Percentiles rank a stretch among this genome's conserved stretches.
Conservation (phyloP, 2,797 vertebrate genomes). For the Sparus aurata region DNA sequence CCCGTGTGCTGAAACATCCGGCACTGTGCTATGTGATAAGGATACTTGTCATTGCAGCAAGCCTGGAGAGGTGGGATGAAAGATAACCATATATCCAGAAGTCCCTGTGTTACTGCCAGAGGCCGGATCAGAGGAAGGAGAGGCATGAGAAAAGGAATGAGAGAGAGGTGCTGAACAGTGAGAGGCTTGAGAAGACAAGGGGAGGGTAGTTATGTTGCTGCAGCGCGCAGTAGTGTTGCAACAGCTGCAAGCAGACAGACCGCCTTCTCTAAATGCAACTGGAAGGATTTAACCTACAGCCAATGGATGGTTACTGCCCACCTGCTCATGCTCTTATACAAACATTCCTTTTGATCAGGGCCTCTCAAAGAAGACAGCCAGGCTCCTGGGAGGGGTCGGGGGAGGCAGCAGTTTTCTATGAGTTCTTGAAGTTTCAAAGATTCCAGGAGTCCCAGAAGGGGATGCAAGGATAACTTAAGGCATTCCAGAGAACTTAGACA, state of each 20-base stretch:
- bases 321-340: conserved; percentile 52
- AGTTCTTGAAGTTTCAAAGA: conserved; percentile 33
- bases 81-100: conserved; percentile 75
- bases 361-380: conserved; percentile 16
- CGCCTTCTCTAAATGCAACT: conserved; percentile 33
- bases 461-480: background rate
- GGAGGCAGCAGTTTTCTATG: background rate
- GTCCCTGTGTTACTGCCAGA: conserved; percentile 52
- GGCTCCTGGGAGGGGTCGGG: conserved; percentile 8
- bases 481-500: background rate
- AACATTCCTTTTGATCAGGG: conserved; percentile 39
- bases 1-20: conserved; percentile 50
- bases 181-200: conserved; percentile 56
- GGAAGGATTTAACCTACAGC: conserved; percentile 44
- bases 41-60: conserved; percentile 83
- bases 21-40: conserved; percentile 69
- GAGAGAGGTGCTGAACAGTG: conserved; percentile 14
- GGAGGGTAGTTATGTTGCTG: conserved; percentile 1
- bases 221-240: conserved; percentile 2
- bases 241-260: conserved; percentile 53
- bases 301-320: conserved; percentile 41
- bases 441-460: background rate
- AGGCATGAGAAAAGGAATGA: conserved; percentile 53
- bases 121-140: conserved; percentile 55
- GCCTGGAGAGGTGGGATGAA: conserved; percentile 84